Evolutionary conservation across 2,797 vertebrate genomes (phyloP), one percentile per base, ranked within the genome.

Genomic region (Falco naumanni): DNA sequence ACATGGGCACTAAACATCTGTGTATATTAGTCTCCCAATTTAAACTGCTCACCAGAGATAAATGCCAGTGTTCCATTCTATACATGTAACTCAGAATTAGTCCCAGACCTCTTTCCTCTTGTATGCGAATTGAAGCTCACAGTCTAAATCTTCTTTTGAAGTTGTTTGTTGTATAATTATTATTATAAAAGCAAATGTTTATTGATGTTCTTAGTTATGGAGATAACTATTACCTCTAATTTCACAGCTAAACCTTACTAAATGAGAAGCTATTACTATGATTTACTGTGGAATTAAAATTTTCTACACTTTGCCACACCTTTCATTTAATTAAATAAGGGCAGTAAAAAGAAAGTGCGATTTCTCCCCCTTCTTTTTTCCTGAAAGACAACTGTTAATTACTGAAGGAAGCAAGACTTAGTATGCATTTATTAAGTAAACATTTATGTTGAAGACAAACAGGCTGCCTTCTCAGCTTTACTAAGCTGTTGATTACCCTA

Each of bases 211-310:
- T 90, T 88, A 89, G 94, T 66, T 93, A 88, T 63, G 91, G 83
- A 54, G 66, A 68, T 80, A 94, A 89, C 69, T 87, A 94, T 89
- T 95, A 96, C 74, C 70, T 76, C 75, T 92, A 76, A 90, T 95
- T 97, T 95, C 91, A 95, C 93, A 95, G 77, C 59, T 91, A 90
- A 95, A 85, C 65, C 39, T 76, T 53, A 71, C 54, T 50, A 95
- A 89, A 90, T 79, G 77, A 90, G 71, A 93, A 94, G 45, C 70
- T 90, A 78, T 92, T 90, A 87, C 69, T 79, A 48, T 56, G 69
- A 92, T 70, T 95, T 95, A 87, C 80, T 96, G 85, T 85, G 87
- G 93, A 90, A 96, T 83, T 89, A 78, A 77, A 57, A 96, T 96
- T 96, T 96, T 94, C 88, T 87, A 89, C 87, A 91, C 86, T 85